Conservation (phyloP, 2,113 vertebrate species). For the Hemicordylus capensis region DNA sequence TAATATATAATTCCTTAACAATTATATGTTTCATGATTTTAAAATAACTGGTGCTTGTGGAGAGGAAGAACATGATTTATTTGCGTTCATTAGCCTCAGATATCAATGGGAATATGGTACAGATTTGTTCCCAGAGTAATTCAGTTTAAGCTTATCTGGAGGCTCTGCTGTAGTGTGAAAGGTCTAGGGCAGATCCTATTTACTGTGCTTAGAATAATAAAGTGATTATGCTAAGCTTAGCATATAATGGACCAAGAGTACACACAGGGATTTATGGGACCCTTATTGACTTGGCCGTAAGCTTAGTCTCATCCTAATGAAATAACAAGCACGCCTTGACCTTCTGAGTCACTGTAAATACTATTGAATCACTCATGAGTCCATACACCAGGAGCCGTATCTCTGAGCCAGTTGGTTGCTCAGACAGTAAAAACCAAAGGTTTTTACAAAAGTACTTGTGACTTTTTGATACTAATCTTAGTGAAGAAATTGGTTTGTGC, state of each 20-base stretch:
- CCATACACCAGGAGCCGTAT: background rate
- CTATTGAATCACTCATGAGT: conserved; percentile 41
- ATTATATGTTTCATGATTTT: background rate
- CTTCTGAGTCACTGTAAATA: conserved; percentile 42
- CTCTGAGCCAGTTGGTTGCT: background rate
- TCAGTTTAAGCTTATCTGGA: conserved; percentile 18
- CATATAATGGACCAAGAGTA: conserved; percentile 25
- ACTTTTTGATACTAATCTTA: background rate
- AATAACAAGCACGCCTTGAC: conserved; percentile 53
- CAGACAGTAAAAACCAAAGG: background rate
- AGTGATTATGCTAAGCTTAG: conserved; percentile 57
- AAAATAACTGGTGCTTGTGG: background rate
- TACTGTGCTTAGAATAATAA: conserved; percentile 53
- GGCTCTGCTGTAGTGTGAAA: background rate
- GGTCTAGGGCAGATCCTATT: conserved; percentile 49
- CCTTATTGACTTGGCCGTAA: conserved; percentile 53
- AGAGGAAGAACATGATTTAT: background rate
- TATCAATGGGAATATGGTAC: background rate
- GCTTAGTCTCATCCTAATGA: conserved; percentile 56
- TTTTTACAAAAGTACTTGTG: background rate
- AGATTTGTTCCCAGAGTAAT: conserved; percentile 28
- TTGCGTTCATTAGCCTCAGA: background rate
- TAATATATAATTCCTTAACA: no score
- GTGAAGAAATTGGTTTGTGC: background rate
- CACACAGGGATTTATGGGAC: conserved; percentile 46